These are phyloP conservation scores for Thaumatotibia leucotreta DNA, from an alignment of 1,140 invertebrate genomes.

Conservation along the genomic window DNA sequence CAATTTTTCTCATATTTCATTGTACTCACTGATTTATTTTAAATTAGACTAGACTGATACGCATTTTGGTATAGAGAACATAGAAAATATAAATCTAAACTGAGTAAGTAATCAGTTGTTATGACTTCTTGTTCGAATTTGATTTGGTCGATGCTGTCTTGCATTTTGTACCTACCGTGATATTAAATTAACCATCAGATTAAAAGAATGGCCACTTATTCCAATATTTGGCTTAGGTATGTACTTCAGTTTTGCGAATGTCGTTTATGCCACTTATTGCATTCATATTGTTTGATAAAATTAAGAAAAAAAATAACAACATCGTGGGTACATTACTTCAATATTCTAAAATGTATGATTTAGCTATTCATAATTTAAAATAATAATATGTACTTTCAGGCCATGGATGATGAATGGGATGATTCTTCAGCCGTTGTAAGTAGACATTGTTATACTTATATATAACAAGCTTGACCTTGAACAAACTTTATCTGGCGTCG, in stretches of 20 bases:
- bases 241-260: too few relatives aligned
- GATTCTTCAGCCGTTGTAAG: slow-evolving; percentile 51
- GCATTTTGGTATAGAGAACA: too few relatives aligned
- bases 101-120: not conserved
- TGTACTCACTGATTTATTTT: not conserved
- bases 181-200: not conserved
- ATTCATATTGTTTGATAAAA: too few relatives aligned
- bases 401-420: slow-evolving; percentile 70
- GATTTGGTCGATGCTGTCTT: not conserved
- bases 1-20: not conserved
- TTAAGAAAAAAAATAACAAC: too few relatives aligned
- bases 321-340: too few relatives aligned
- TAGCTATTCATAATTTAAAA: not conserved
- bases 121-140: not conserved
- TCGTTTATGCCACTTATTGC: too few relatives aligned
- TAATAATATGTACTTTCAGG: slow-evolving; percentile 39
- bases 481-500: not conserved
- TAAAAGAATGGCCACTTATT: not conserved
- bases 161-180: not conserved
- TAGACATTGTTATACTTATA: slow-evolving; percentile 18
- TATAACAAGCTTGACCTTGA: not conserved
- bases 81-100: not conserved
- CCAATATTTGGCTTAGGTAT: not conserved
- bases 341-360: too few relatives aligned
- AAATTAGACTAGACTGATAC: too few relatives aligned